Evolutionary conservation across 2,888 invertebrate species (phyloP), one percentile per base, ranked within the genome.

Genomic region (Lysandra bellargus): DNA sequence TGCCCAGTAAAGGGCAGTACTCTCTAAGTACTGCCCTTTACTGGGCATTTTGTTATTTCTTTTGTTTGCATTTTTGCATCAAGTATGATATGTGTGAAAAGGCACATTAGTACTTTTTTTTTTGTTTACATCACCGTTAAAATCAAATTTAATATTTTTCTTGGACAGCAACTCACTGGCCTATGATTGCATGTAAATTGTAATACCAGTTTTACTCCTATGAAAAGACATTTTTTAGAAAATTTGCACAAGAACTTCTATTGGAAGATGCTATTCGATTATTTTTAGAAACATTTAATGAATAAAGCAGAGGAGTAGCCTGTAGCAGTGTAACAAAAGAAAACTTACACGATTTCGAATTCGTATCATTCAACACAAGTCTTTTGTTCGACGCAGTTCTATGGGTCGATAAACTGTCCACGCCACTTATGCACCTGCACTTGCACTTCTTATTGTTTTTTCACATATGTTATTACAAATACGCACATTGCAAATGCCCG

Each of bases 291-390:
- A 23, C 69, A 7, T 14, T 33, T 33, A 1, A 69, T 14, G 69
- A 17, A 17, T 69, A 37, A 69, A 33, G 33, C 69, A 33, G 69
- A 81, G 79, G 78, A 81, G 40, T 40, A 6, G 40, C 2, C 37
- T 40, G 80, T 74, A 80, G 30, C 57, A 80, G 60, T 79, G 80
- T 80, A 83, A 83, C 84, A 83, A 84, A 84, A 84, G 84, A 84
- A 82, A 82, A 82, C 81, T 81, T 82, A 85, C 83, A 87, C 88
- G 86, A 91, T 91, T 92, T 85, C 84, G 84, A 90, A 90, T 89
- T 85, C 88, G 91, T 88, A 87, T 90, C 92, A 93, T 92, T 89
- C 91, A 90, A 87, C 84, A 82, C 83, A 80, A 80, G 81, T 82
- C 80, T 80, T 84, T 83, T 82, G 81, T 82, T 78, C 72, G 69